Evolutionary conservation across 2,797 vertebrate genomes (phyloP), one percentile per base, ranked within the genome.

Genomic region (Coendou prehensilis): DNA sequence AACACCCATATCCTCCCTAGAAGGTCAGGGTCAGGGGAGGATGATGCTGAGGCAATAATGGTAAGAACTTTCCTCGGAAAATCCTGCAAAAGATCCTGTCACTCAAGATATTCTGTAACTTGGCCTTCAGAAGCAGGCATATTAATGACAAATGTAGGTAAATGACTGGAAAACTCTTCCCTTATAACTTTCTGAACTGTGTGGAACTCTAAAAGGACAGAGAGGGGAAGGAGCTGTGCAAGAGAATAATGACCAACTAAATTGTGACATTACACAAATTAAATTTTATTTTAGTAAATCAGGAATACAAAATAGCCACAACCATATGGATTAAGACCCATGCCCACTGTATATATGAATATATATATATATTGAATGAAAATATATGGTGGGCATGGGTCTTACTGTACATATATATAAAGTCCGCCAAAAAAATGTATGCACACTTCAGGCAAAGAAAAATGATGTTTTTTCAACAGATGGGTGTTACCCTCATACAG

Each of bases 231-330:
- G 17, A 78, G 6, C 13, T 73, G 11, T 86, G 5, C 64, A 95
- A 30, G 10, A 20, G 26, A 80, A 82, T 71, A 54, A 91, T 45
- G 30, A 86, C 8, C 30, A 61, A 81, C 26, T 79, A 76, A 88
- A 92, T 71, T 52, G 82, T 2, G 15, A 67, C 23, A 61, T 47
- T 57, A 83, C 13, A 89, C 52, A 94, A 20, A 91, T 52, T 91
- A 93, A 93, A 89, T 73, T 23, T 71, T 80, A 69, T n/a, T 91
- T 96, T 61, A 63, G 84, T 85, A 71, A 86, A 80, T 84, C 6
- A 76, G 30, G 5, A 93, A 61, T 86, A 92, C 75, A n/a, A 17
- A 56, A 87, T 4, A 47, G 57, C 64, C 83, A 93, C 1, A 69
- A 75, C 11, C 45, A 69, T 71, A 64, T 14, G 57, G 54, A 71